Base-by-base conservation (phyloP, 1,140 invertebrate species). In the Habropoda laboriosa region DNA sequence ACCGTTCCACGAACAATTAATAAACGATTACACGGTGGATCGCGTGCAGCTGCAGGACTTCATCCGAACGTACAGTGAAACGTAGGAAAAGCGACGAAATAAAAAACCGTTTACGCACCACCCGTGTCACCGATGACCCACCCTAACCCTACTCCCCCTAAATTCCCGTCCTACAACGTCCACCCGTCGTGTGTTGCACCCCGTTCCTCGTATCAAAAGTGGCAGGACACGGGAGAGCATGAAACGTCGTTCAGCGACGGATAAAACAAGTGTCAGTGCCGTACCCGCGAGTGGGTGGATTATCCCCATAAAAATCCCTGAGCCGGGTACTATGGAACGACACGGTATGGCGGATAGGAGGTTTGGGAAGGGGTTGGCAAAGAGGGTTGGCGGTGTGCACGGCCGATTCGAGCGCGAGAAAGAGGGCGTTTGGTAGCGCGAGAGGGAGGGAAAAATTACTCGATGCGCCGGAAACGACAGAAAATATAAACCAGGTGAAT, bases 401-500 rank as follows among this genome's bases (percentile, higher is more conserved):
- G n/a, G n/a, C n/a, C n/a, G n/a, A n/a, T n/a, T 42, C 38, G n/a
- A 45, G 18, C 8, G 40, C 8, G 45, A 3, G 42, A 45, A 21
- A 18, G 64, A 38, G 35, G 6, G 24, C 16, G 24, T n/a, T n/a
- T n/a, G 2, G 16, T 18, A 21, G 49, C 3, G 47, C 16, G 47
- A 71, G 45, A 45, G 64, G 42, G 66, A 49, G 24, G 30, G 83
- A 68, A 64, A n/a, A 85, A 85, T 85, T 85, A 84, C 83, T 82
- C 83, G 83, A 85, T 85, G 81, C 67, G 79, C 82, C 82, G 84
- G 82, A 82, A 86, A 86, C 82, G 84, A 81, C 84, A 75, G 82
- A 82, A 85, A 86, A 82, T 86, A 86, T 86, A 86, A 86, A 85
- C 84, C 84, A 86, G 82, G 84, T 86, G 79, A 86, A 86, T 85